phyloP scores from a whole-genome alignment of 2,888 invertebrate species.

The Sepioteuthis lessoniana region DNA sequence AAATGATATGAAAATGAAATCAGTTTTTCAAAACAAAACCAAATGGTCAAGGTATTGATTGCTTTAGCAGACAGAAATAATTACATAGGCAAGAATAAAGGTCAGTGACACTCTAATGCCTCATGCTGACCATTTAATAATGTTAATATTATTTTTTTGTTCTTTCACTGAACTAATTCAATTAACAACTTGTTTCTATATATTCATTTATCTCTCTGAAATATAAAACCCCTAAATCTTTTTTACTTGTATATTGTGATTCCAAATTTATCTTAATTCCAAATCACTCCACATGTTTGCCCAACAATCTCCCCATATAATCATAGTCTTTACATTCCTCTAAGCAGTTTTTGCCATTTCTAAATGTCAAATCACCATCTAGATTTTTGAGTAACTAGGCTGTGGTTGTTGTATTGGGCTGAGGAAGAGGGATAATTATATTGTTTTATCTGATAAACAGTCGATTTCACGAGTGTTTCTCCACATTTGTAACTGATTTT shows the following conservation, averaged over 20 bases:
- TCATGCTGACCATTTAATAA: not conserved
- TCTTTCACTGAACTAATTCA: not conserved
- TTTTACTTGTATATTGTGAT: not conserved
- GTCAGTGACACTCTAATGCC: not conserved
- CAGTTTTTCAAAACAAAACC: not conserved
- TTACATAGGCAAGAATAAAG: not conserved
- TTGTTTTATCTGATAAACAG: conserved; percentile 15
- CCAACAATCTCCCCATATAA: no score
- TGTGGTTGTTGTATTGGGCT: not conserved
- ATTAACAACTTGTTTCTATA: not conserved
- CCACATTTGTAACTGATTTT: not conserved
- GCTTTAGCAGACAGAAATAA: not conserved
- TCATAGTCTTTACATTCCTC: not conserved
- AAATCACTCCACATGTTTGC: not conserved
- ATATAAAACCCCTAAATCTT: not conserved
- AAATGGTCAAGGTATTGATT: not conserved
- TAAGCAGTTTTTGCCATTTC: not conserved
- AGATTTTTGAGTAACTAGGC: not conserved
- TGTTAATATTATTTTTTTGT: not conserved
- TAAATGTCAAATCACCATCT: conserved; percentile 19
- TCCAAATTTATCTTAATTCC: not conserved
- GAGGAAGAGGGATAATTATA: not conserved
- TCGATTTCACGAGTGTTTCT: not conserved
- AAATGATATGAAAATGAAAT: not conserved
- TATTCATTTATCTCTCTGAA: not conserved